Base-by-base conservation (phyloP, 2,797 vertebrate genomes). In the Diplodus sargus region DNA sequence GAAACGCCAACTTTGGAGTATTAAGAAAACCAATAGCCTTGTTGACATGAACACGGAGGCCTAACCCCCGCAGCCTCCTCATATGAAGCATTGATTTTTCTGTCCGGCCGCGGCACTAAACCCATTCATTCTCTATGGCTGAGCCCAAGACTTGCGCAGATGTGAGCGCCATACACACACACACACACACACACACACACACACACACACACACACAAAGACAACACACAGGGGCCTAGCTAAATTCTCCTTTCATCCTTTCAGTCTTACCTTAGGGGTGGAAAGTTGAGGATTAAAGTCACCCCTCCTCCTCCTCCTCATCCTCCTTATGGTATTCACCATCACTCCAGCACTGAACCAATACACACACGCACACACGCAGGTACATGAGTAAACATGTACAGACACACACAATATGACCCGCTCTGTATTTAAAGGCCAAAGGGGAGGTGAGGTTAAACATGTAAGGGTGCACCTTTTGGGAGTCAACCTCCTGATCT, bases 1-100 rank as follows among this genome's bases (percentile, higher is more conserved):
- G 96, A 98, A 97, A 97, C 94, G 96, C 96, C 97, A 96, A 97
- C 96, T 97, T 96, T 95, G 96, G 96, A 97, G 96, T 96, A 97
- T 98, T 97, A 97, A 97, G 97, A 97, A 97, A 98, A 97, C 96
- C 97, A 97, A 98, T 97, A 98, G 97, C 96, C 97, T 98, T 99
- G 97, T 99, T 98, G 97, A 98, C 97, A 97, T 96, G 96, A 97
- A 97, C 97, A 97, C 95, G 96, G 96, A 96, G 97, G 95, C 96
- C 97, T 97, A 97, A 98, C 97, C 97, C 98, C 97, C 95, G 96
- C 97, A 98, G 97, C 97, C 96, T 97, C 96, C 96, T 97, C 96
- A 97, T 99, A 98, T 98, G 97, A 99, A 96, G 94, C 97, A 99
- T 99, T 97, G 98, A 99, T 99, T 99, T 99, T 98, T 96, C 97